Evolutionary conservation across 2,888 invertebrate genomes (phyloP).

Genomic region (Synergus gifuensis): DNA sequence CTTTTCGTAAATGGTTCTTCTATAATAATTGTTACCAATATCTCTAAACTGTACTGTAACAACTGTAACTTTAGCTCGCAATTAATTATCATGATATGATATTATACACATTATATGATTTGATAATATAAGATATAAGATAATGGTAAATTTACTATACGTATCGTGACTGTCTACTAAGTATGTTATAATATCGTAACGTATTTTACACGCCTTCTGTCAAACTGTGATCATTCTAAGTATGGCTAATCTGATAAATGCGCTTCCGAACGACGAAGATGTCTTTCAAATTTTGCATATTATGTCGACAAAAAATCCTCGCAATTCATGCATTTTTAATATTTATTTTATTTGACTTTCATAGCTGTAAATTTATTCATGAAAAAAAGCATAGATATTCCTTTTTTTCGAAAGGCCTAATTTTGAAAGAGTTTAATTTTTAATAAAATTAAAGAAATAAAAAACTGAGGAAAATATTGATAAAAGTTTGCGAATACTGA

Average conservation of each 20-base stretch:
- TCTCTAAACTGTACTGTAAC: slow-evolving; percentile 11
- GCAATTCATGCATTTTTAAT: not conserved
- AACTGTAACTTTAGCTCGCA: slow-evolving; percentile 14
- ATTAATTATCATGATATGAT: slow-evolving; percentile 31
- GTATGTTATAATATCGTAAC: slow-evolving; percentile 48
- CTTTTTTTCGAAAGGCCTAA: not conserved
- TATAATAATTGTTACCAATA: slow-evolving; percentile 6
- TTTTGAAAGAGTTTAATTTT: not conserved
- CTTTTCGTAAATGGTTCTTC: slow-evolving; percentile 1
- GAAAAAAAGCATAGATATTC: not conserved
- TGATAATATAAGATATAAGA: slow-evolving; percentile 17
- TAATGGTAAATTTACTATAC: slow-evolving; percentile 36
- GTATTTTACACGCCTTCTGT: slow-evolving; percentile 73
- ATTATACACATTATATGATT: slow-evolving; percentile 16
- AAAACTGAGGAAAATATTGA: not conserved
- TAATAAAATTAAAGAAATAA: not conserved
- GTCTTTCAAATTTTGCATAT: slow-evolving; percentile 33
- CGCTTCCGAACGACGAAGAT: slow-evolving; percentile 13
- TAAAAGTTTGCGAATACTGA: not conserved
- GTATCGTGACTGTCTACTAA: slow-evolving; percentile 41
- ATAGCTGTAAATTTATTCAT: not conserved
- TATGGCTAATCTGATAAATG: slow-evolving; percentile 54
- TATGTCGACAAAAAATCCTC: not conserved
- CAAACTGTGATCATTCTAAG: slow-evolving; percentile 74
- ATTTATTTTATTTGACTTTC: not conserved